phyloP scores from a whole-genome alignment of 2,797 vertebrate species.

The Ceryle rudis region DNA sequence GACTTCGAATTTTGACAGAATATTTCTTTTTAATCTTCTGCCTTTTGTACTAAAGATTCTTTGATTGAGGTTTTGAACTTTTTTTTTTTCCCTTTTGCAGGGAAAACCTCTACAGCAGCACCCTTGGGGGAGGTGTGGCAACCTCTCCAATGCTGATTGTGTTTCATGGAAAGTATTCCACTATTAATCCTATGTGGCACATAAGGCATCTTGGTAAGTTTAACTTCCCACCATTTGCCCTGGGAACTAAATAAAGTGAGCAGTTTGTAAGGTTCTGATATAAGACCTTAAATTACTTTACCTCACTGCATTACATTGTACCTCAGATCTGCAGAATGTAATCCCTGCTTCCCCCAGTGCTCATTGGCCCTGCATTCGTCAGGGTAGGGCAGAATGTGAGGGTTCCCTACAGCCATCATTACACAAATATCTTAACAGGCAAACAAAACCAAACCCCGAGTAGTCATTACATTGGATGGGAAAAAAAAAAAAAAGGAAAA shows the following conservation, averaged over 20 bases:
- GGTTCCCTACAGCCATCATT: accelerated
- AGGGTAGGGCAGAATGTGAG: neutral
- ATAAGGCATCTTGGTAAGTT: slow-evolving; percentile 83
- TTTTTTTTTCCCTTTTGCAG: slow-evolving; percentile 42
- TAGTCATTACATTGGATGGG: neutral
- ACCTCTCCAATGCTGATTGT: slow-evolving; percentile 86
- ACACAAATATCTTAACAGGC: neutral
- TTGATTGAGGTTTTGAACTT: neutral
- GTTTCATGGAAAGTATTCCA: slow-evolving; percentile 81
- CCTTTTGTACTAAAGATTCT: neutral
- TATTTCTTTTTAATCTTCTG: neutral
- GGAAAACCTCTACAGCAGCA: slow-evolving; percentile 86
- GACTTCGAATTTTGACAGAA: neutral
- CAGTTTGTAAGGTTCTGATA: neutral
- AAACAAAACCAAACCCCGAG: neutral
- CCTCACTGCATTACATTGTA: neutral
- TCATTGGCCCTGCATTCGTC: neutral
- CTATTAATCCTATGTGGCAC: slow-evolving; percentile 84
- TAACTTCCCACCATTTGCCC: neutral
- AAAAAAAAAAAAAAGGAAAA: neutral
- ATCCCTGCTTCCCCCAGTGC: neutral
- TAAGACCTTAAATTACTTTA: neutral
- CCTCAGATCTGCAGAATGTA: neutral
- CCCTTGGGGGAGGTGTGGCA: slow-evolving; percentile 82
- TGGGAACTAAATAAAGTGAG: neutral